Percentiles rank a stretch among this genome's conserved stretches.
phyloP scores from a whole-genome alignment of 2,797 vertebrate species.

The Distichodus sexfasciatus region DNA sequence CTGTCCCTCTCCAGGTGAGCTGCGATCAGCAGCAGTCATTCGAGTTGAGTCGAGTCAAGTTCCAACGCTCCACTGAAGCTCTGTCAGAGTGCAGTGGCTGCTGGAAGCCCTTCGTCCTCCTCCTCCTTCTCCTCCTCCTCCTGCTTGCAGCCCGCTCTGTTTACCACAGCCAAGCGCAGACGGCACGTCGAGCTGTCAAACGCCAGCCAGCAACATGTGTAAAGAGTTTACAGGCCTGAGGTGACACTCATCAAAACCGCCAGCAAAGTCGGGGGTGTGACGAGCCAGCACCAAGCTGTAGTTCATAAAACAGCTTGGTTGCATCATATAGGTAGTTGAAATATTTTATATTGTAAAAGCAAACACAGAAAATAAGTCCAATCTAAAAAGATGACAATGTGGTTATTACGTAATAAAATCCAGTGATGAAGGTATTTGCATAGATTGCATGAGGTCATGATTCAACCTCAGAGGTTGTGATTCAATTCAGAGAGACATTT shows the following conservation, averaged over 20 bases:
- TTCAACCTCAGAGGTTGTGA: too few species aligned
- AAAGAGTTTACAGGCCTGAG: neutral
- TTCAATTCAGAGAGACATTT: too few species aligned
- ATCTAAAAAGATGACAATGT: too few species aligned
- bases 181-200: constrained; percentile 11
- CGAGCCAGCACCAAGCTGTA: neutral
- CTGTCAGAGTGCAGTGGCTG: neutral
- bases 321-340: neutral
- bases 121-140: neutral
- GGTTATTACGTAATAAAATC: too few species aligned
- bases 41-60: too few species aligned
- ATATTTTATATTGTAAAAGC: neutral
- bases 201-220: constrained; percentile 7
- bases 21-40: neutral
- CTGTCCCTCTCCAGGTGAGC: neutral
- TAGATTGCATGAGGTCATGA: too few species aligned
- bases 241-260: neutral
- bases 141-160: neutral
- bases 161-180: neutral
- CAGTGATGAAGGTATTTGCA: too few species aligned
- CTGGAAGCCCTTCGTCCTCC: neutral
- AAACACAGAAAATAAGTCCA: neutral
- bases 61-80: neutral
- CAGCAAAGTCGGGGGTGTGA: neutral
- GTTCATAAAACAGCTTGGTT: neutral